Conservation (phyloP, 53 echinoderm and acorn worm genomes). For the Paracentrotus lividus region DNA sequence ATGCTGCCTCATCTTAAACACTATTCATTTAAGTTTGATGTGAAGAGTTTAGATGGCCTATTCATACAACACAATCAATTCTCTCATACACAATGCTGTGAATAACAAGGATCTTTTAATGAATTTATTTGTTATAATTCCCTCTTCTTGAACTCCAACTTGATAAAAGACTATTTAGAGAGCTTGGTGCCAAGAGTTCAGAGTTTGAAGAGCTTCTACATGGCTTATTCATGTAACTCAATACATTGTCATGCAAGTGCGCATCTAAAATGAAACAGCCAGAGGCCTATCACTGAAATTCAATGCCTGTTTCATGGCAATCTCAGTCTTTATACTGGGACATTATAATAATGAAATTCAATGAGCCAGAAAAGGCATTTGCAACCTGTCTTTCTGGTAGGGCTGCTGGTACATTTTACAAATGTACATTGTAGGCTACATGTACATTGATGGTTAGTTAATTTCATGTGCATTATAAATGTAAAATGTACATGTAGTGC, state of each 20-base stretch:
- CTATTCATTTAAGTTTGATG: too few species aligned
- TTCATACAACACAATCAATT: too few species aligned
- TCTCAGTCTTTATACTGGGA: constrained; percentile 15
- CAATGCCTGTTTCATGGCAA: constrained; percentile 35
- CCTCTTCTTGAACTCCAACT: background rate
- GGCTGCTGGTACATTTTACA: constrained; percentile 17
- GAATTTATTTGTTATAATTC: too few species aligned
- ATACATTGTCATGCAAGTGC: constrained; percentile 51
- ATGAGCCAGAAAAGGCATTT: background rate
- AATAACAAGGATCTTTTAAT: too few species aligned
- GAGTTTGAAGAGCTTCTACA: background rate
- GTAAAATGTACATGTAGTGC: background rate
- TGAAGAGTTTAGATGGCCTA: too few species aligned
- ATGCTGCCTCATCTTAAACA: too few species aligned
- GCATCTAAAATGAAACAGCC: constrained; percentile 16
- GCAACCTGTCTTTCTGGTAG: constrained; percentile 21
- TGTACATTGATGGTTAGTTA: background rate
- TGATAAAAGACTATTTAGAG: background rate
- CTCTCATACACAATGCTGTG: too few species aligned
- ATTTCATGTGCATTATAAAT: too few species aligned
- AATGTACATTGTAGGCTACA: background rate
- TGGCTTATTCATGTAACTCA: constrained; percentile 33
- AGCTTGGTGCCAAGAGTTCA: constrained; percentile 30
- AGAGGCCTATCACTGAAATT: constrained; percentile 42
- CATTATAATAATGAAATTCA: constrained; percentile 38